Evolutionary conservation across 2,797 vertebrate species (phyloP), one percentile per base, ranked within the genome.

Genomic region (Sebastes elongatus): DNA sequence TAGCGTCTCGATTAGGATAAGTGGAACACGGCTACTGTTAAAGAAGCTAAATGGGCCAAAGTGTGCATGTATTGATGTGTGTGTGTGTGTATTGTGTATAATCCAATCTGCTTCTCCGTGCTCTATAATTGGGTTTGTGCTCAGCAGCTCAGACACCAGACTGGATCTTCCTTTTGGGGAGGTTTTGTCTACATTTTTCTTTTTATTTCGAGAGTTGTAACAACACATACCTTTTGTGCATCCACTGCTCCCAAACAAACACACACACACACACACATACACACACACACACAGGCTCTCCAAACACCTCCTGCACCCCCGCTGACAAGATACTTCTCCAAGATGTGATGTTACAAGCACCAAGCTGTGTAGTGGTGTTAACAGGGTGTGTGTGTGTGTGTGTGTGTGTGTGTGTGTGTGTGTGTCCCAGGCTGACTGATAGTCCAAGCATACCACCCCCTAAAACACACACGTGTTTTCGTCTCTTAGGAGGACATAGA

Each of bases 91-190:
- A 42, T 16, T 42, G 76, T 75, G 35, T 66, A 22, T 63, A 76
- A 88, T 85, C 69, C 75, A 71, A 73, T 89, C 84, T 72, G 57
- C 60, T 61, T 78, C 71, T 82, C 68, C 13, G 49, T 25, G 57
- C 67, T 80, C 65, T 78, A 53, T 78, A 87, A 89, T 76, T 90
- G 76, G 72, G 79, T 80, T 76, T 86, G 71, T 81, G 63, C 71
- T 80, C 79, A 74, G 67, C 64, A 75, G 71, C 71, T 78, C 9
- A 77, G 59, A 66, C 65, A 3, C 20, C 57, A 27, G 32, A 7
- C 60, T 73, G 56, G 66, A 65, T 82, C 57, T 74, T 77, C 30
- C 75, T 81, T 75, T 74, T 57, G 63, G 73, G 74, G 32, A 77
- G 20, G 56, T 64, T 71, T 71, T 72, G 46, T 83, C 61, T 13